Evolutionary conservation across 2,113 vertebrate genomes (phyloP).

Genomic region (Pteruthius melanotis): DNA sequence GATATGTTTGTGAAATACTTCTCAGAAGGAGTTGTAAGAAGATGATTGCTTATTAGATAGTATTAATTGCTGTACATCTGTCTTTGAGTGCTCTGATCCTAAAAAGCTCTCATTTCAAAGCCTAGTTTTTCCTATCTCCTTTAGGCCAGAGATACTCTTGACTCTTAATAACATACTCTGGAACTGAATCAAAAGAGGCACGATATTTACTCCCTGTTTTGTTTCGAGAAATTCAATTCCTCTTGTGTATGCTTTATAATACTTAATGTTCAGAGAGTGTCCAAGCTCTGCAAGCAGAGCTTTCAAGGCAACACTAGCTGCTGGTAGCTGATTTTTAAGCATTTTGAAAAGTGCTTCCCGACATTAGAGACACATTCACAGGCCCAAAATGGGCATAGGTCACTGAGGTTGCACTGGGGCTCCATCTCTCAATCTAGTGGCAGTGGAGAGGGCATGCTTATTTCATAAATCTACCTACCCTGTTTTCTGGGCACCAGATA

Average conservation of each 20-base stretch:
- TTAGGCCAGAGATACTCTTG: neutral
- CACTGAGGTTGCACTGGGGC: neutral
- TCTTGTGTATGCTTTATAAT: neutral
- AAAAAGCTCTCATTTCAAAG: neutral
- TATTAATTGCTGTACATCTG: neutral
- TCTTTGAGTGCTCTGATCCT: neutral
- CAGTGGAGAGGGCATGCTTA: neutral
- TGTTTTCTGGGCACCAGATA: neutral
- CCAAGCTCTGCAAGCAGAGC: neutral
- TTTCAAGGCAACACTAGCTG: neutral
- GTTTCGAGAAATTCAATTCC: neutral
- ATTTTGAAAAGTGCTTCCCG: neutral
- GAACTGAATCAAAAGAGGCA: neutral
- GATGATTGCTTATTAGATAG: neutral
- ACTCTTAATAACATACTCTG: neutral
- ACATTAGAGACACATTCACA: neutral
- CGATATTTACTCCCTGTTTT: neutral
- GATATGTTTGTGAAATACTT: neutral
- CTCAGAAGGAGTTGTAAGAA: neutral
- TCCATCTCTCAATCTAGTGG: fast-evolving
- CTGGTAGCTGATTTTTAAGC: neutral
- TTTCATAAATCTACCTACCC: neutral
- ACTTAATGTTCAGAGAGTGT: neutral
- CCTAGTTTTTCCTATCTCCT: neutral
- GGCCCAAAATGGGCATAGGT: neutral